Conservation (phyloP, 2,888 invertebrate species). For the Polia nebulosa region DNA sequence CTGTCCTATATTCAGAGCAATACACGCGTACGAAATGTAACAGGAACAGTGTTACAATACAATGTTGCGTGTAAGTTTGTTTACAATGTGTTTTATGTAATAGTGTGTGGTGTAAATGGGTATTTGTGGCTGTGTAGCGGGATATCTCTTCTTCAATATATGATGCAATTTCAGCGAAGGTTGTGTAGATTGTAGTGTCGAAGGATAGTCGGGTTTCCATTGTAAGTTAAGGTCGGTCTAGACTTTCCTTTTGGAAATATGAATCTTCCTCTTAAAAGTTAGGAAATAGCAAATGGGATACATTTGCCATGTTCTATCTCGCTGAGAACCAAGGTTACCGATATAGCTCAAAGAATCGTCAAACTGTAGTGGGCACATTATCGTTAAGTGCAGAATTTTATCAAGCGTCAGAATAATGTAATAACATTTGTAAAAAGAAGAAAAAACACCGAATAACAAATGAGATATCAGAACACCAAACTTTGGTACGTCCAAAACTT, state of each 20-base stretch:
- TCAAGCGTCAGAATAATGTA: too few relatives aligned
- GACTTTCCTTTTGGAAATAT: too few relatives aligned
- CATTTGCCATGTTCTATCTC: too few relatives aligned
- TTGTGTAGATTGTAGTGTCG: not conserved
- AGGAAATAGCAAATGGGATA: too few relatives aligned
- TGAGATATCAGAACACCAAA: not conserved
- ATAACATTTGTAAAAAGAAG: too few relatives aligned
- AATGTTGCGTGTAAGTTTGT: conserved; percentile 29
- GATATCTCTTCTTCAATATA: not conserved
- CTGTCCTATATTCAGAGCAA: conserved; percentile 23
- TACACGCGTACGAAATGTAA: conserved; percentile 35
- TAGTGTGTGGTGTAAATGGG: conserved; percentile 16
- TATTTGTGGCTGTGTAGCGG: not conserved
- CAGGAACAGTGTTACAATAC: conserved; percentile 29
- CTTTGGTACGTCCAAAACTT: not conserved
- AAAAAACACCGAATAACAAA: not conserved
- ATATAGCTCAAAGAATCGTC: too few relatives aligned
- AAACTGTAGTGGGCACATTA: too few relatives aligned
- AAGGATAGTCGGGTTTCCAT: not conserved
- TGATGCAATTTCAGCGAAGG: not conserved
- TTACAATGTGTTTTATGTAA: conserved; percentile 23
- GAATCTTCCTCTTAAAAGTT: too few relatives aligned
- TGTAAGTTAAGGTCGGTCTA: too few relatives aligned
- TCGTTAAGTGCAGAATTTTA: too few relatives aligned
- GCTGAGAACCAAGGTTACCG: too few relatives aligned